Evolutionary conservation across 2,888 invertebrate species (phyloP), one percentile per base, ranked within the genome.

Genomic region (Drosophila lacicola): DNA sequence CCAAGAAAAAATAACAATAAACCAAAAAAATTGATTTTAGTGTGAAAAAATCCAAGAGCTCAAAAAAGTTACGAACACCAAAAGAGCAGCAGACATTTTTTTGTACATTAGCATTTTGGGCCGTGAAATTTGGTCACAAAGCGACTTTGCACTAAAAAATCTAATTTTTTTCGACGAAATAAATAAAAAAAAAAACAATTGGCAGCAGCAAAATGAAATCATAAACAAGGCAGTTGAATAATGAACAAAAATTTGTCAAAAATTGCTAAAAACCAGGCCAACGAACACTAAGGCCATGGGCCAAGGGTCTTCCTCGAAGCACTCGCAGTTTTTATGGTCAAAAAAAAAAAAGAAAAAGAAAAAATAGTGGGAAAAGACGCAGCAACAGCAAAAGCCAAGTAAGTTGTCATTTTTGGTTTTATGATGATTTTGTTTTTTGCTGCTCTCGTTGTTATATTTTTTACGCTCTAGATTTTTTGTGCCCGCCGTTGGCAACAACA

Each of bases 361-460:
- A 50, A 45, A 4, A 36, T 36, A 36, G 36, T 34, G 39, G 19
- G 9, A 46, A 25, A 8, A 39, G 46, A 14, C 29, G 47, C 37
- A 21, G 36, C 53, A 53, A 3, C 33, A 29, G n/a, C 33, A 53
- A 61, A 55, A 58, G 53, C 68, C 61, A 86, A 86, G 55, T 70
- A 68, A 86, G 69, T 74, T 82, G 87, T 83, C 71, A 77, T 51
- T 63, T 69, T 62, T 54, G 64, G 39, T 70, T 78, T 89, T 81
- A 86, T 83, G 83, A 72, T 83, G 87, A 81, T 65, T 64, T 70
- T 63, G 65, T 79, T 65, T 84, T 76, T 55, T 57, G 56, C 44
- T 80, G 88, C 82, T 77, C 87, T 87, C 58, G 80, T 76, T 87
- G 87, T 90, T 89, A 78, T 82, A 90, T 90, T 90, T 90, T 90